Conservation (phyloP, 2,888 invertebrate genomes). For the Patella caerulea region DNA sequence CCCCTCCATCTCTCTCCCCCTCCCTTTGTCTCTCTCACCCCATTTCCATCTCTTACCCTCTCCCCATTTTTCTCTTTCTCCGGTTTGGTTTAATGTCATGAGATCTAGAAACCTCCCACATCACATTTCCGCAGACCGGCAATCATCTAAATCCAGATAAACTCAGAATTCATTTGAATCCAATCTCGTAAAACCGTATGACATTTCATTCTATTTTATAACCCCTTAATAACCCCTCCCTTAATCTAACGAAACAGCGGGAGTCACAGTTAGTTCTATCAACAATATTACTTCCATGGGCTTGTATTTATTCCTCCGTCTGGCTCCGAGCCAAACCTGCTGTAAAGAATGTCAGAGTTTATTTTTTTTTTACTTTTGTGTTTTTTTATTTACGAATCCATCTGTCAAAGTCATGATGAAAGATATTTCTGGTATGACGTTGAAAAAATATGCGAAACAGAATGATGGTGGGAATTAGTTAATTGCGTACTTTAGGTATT, state of each 20-base stretch:
- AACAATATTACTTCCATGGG: not conserved
- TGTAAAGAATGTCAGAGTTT: no score
- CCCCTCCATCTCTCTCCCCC: slow-evolving; percentile 14
- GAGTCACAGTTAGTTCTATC: not conserved
- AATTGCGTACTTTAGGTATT: no score
- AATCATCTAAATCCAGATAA: not conserved
- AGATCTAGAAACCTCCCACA: slow-evolving; percentile 9
- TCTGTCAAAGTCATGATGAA: no score
- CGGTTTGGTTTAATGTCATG: no score
- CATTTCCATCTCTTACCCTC: slow-evolving; percentile 14
- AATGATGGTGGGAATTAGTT: no score
- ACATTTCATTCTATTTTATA: not conserved
- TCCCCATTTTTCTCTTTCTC: slow-evolving; percentile 13
- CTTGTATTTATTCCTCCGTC: no score
- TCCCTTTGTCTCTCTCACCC: not conserved
- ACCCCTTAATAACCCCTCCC: not conserved
- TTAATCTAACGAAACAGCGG: not conserved
- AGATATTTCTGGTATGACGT: no score
- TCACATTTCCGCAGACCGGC: not conserved
- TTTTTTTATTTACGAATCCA: no score
- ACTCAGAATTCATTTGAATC: not conserved
- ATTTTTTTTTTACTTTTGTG: no score
- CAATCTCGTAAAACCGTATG: no score
- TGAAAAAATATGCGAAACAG: no score
- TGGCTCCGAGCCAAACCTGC: no score